These are phyloP conservation scores for Eulemur macaco DNA, from an alignment of 2,113 vertebrate species.

Conservation along the genomic window DNA sequence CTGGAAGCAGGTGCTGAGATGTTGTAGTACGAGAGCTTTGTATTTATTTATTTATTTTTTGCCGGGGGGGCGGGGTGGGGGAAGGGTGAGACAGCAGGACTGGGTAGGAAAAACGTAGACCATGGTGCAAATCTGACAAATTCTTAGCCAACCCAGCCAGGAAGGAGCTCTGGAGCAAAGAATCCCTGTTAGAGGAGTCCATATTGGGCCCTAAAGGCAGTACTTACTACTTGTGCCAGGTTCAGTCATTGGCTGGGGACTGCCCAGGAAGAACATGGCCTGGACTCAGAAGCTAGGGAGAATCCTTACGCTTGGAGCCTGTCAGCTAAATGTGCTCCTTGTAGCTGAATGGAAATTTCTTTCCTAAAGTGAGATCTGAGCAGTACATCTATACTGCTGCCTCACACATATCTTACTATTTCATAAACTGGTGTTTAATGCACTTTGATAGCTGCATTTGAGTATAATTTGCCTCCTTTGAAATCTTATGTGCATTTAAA, in stretches of 20 bases:
- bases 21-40: background rate
- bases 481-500: background rate
- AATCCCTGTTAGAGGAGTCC: background rate
- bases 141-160: background rate
- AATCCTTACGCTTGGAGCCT: background rate
- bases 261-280: background rate
- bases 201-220: rapidly evolving
- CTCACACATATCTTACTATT: background rate
- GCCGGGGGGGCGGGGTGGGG: rapidly evolving
- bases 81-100: background rate
- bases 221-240: background rate
- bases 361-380: background rate
- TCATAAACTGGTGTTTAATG: background rate
- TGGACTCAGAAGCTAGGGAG: background rate
- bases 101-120: background rate
- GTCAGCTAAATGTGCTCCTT: background rate
- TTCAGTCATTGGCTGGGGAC: background rate
- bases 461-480: background rate
- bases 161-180: background rate
- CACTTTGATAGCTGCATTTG: background rate
- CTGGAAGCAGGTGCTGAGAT: background rate
- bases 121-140: too few species aligned
- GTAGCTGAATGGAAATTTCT: background rate
- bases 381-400: background rate
- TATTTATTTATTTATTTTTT: background rate